Base-by-base conservation (phyloP, 1,140 invertebrate species). In the Megathymus violae region DNA sequence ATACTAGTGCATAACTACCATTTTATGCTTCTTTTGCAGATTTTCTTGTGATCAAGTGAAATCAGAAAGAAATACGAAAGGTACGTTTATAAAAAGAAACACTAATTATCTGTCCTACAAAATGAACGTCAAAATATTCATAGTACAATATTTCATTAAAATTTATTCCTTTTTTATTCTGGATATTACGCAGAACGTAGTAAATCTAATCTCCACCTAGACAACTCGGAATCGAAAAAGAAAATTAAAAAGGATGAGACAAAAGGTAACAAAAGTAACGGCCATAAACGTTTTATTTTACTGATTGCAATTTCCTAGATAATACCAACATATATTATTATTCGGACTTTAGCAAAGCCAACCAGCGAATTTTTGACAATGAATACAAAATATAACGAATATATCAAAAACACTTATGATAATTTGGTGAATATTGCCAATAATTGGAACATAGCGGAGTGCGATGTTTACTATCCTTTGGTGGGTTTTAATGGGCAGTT, bases 221-320 rank as follows among this genome's bases (percentile, higher is more conserved):
- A 76, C 36, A 63, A 61, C 14, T 66, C 66, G 4, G 85, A 86
- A 40, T 79, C 82, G 10, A 88, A 80, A 65, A 88, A 86, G 65
- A 88, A 86, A 76, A 71, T 79, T 0, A 88, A 85, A 64, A 88
- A 81, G 62, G 85, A 88, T 4, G 85, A 86, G 5, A n/a, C 61
- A 13, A 88, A 76, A 81, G 80, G 83, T 85, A 71, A 19, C 0
- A 1, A 13, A 38, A 19, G 10, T 46, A 13, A 15, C 43, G 19
- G 46, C 4, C n/a, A 51, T n/a, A 1, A n/a, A 56, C 34, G 15
- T n/a, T n/a, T n/a, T n/a, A n/a, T n/a, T n/a, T 9, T 48, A 40
- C 40, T 15, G 56, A 19, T 14, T 19, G n/a, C 27, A 22, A n/a
- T 41, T 41, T 48, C 19, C 19, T 22, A 2, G 19, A 22, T 22